A percentile compares a stretch with the other conserved stretches of the same genome.
phyloP scores from a whole-genome alignment of 2,113 vertebrate genomes.

The Notarius lentiginosus region DNA sequence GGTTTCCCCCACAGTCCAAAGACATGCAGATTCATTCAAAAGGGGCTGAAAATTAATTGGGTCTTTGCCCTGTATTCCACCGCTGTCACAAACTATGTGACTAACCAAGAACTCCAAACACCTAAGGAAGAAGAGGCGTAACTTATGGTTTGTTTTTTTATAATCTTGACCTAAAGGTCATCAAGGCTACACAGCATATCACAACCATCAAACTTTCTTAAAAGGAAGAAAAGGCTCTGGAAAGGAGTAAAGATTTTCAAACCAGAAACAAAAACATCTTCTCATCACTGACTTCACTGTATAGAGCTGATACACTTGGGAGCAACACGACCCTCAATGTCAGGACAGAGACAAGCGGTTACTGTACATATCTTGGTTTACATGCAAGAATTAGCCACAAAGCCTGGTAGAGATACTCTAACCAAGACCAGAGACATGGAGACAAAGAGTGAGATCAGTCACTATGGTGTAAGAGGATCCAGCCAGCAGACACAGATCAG shows the following conservation, averaged over 20 bases:
- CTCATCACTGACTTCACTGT: not conserved
- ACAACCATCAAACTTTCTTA: not conserved
- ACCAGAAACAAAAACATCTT: not conserved
- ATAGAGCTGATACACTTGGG: constrained; percentile 10
- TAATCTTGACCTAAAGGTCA: not conserved
- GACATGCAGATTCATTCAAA: too few relatives aligned
- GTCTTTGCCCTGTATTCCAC: too few relatives aligned
- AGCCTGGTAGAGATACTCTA: constrained; percentile 10
- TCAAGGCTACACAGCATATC: not conserved
- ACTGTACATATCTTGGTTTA: constrained; percentile 14
- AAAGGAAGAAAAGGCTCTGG: not conserved
- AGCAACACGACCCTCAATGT: constrained; percentile 24
- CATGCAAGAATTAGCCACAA: constrained; percentile 29
- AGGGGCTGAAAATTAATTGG: too few relatives aligned
- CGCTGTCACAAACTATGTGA: too few relatives aligned
- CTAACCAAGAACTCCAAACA: not conserved
- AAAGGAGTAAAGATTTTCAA: not conserved
- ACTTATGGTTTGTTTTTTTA: not conserved
- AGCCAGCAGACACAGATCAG: not conserved
- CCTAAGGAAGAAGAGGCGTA: not conserved
- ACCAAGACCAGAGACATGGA: not conserved
- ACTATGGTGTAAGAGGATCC: constrained; percentile 32
- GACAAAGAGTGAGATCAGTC: constrained; percentile 15
- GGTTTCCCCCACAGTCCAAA: too few relatives aligned
- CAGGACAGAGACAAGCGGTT: constrained; percentile 15